These are phyloP conservation scores for Drosophila aldrichi DNA, from an alignment of 2,888 invertebrate species.

Conservation along the genomic window DNA sequence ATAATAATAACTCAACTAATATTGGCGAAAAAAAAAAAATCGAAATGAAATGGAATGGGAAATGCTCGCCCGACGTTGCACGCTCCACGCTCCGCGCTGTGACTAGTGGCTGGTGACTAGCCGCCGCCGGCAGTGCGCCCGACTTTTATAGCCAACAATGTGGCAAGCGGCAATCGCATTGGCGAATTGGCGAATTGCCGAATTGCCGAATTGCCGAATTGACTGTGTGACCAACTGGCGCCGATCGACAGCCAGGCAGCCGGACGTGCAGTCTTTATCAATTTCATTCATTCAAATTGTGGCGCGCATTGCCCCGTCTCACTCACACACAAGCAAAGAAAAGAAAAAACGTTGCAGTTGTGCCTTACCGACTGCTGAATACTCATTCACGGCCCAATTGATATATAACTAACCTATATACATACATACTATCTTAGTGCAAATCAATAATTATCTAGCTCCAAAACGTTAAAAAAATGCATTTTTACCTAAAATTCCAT, in stretches of 20 bases:
- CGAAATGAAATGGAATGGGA: constrained; percentile 50
- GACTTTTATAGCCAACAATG: constrained; percentile 77
- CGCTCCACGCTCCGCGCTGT: constrained; percentile 53
- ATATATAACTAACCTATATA: too few species aligned
- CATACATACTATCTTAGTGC: too few species aligned
- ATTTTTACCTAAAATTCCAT: too few species aligned
- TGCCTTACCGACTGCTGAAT: too few species aligned
- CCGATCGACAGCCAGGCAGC: neutral
- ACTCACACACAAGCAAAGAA: neutral
- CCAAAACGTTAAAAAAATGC: too few species aligned
- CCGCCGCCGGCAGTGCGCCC: constrained; percentile 57
- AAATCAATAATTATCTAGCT: too few species aligned
- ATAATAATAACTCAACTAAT: neutral
- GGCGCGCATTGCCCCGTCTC: constrained; percentile 7
- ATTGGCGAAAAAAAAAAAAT: neutral
- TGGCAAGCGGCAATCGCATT: constrained; percentile 34
- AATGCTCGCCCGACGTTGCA: constrained; percentile 51
- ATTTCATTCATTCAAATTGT: constrained; percentile 5
- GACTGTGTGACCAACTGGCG: neutral
- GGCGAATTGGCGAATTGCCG: constrained; percentile 4
- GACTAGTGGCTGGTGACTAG: constrained; percentile 58
- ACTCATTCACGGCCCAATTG: too few species aligned
- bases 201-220: neutral
- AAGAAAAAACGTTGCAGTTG: too few species aligned
- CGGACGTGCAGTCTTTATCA: constrained; percentile 12